A percentile compares a stretch with the other conserved stretches of the same genome.
Evolutionary conservation across 1,140 invertebrate species (phyloP).

Genomic region (Carposina sasakii): DNA sequence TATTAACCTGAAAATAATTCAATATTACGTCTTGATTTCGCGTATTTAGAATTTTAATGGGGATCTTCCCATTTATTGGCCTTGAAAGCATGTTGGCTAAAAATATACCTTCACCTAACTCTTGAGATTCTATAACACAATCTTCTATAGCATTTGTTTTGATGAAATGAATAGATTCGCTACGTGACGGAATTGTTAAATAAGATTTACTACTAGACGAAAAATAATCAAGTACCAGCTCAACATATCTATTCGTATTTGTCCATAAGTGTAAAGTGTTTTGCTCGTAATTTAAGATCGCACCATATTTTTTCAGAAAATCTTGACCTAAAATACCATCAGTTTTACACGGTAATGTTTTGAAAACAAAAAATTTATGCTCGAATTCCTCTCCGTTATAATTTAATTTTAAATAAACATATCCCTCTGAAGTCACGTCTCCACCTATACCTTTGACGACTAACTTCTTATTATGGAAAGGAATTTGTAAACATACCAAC

Average conservation of each 20-base stretch:
- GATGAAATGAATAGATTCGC: background rate
- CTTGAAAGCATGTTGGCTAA: background rate
- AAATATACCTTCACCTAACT: background rate
- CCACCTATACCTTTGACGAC: background rate
- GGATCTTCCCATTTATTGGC: constrained; percentile 1
- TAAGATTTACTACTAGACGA: background rate
- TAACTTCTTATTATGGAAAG: background rate
- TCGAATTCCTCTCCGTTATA: background rate
- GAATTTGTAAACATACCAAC: background rate
- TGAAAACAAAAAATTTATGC: background rate
- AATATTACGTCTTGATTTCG: background rate
- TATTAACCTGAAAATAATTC: background rate
- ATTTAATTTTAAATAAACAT: background rate
- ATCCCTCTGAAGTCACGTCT: background rate
- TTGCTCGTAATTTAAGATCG: background rate
- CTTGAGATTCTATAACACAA: background rate
- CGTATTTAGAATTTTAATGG: background rate
- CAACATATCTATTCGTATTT: background rate
- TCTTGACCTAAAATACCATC: constrained; percentile 1
- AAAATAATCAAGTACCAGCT: background rate
- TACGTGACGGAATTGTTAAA: background rate
- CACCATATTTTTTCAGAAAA: background rate
- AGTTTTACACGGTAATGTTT: background rate
- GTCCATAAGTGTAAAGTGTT: background rate
- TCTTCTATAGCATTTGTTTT: background rate